Evolutionary conservation across 2,113 vertebrate species (phyloP), one percentile per base, ranked within the genome.

Genomic region (Fulmarus glacialis): DNA sequence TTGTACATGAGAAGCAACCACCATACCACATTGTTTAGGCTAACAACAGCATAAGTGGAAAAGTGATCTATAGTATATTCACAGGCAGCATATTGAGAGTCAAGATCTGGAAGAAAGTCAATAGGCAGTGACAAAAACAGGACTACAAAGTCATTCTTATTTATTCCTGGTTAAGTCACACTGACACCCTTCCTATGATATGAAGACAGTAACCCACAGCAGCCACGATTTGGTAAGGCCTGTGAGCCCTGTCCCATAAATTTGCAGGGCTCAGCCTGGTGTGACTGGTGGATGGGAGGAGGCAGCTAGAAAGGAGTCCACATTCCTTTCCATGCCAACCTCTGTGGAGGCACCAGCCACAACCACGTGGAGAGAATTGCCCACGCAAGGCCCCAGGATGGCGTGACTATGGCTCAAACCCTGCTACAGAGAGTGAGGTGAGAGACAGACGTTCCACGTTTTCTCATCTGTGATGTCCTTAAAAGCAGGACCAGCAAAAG

Each of bases 191-290:
- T 73, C 34, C 68, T 60, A 7, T 1, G 6, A 24, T 23, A 32
- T 1, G 15, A 72, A 73, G 75, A 24, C 72, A 82, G 5, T 36
- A 88, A 40, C 22, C 63, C 19, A 12, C 2, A 6, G 30, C 19
- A 71, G 42, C 43, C 19, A 72, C 0, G 0, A 36, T 17, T 45
- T 3, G 1, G 19, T 36, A 45, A 85, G n/a, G 70, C 23, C 67
- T 38, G 30, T 6, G 36, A 60, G 32, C 29, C 18, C 62, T 38
- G 6, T 16, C 26, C n/a, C 6, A 4, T 7, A 36, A 24, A 30
- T 34, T 48, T 15, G 56, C 29, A 60, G 66, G 53, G 34, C 36
- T 75, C 58, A 56, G 62, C 9, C 22, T 58, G 16, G 19, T 26
- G 34, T 30, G 42, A 78, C 55, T 53, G 50, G 55, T n/a, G 32